These are phyloP conservation scores for Drosophila burlai DNA, from an alignment of 1,140 invertebrate genomes.

Conservation along the genomic window DNA sequence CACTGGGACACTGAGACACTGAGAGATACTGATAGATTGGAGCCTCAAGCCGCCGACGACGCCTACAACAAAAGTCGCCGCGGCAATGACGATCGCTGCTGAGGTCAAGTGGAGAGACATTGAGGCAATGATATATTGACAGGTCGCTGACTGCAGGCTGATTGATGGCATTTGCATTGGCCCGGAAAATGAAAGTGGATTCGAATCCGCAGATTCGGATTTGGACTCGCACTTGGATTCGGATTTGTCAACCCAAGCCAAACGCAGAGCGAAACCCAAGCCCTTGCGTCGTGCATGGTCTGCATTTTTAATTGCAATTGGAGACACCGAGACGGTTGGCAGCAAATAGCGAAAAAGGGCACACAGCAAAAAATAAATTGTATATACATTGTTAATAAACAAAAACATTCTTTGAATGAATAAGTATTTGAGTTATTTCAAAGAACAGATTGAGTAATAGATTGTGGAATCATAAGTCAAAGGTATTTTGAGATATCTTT, in stretches of 20 bases:
- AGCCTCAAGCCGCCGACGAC: constrained; percentile 12
- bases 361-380: constrained; percentile 20
- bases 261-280: constrained; percentile 26
- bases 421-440: not conserved
- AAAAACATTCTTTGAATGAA: not conserved
- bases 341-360: constrained; percentile 37
- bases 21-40: constrained; percentile 8
- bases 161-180: constrained; percentile 43
- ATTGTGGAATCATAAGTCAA: too few relatives aligned
- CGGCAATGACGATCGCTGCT: constrained; percentile 21
- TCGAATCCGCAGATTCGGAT: constrained; percentile 29
- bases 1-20: constrained; percentile 30
- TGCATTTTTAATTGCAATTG: constrained; percentile 64
- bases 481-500: not conserved
- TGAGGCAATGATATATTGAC: constrained; percentile 66
- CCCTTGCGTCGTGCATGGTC: constrained; percentile 52
- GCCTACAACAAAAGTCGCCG: constrained; percentile 59
- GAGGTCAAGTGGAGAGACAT: constrained; percentile 76
- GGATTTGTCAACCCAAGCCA: constrained; percentile 32
- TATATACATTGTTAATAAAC: not conserved
- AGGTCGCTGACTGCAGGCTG: constrained; percentile 48
- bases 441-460: not conserved
- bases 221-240: constrained; percentile 7
- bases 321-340: constrained; percentile 15
- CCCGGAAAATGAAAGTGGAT: constrained; percentile 57